Base-by-base conservation (phyloP, 1,140 invertebrate species). In the Carcinoscorpius rotundicauda region DNA sequence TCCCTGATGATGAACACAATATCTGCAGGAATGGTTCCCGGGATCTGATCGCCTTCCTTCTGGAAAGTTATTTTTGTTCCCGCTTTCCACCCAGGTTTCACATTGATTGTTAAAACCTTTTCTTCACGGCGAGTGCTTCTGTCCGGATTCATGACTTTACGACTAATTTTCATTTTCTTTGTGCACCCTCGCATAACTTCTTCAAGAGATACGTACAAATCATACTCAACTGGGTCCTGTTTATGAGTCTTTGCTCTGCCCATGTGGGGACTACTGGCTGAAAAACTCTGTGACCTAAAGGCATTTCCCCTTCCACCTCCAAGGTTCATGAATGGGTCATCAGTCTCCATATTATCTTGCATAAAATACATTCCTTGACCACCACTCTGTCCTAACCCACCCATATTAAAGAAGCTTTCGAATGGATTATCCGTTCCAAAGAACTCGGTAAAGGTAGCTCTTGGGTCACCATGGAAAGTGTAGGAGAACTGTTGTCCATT, bases 161-260 rank as follows among this genome's bases (percentile, higher is more conserved):
- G 83, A 29, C 93, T 97, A 62, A 99, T 99, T 80, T 98, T 99
- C 97, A 99, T 99, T 79, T 98, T 99, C 78, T 99, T 99, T 3
- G 91, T 92, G 76, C 93, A 97, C 50, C 97, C 97, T 69, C 85
- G 85, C 6, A 86, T 82, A 67, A 97, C 90, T 72, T 98, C 93
- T 74, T 99, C 85, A 49, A 99, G 77, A 1, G 87, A 86, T 4
- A 99, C 93, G 74, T 92, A 93, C 29, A 99, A 78, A 75, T 99
- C 97, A 77, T 97, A 91, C 72, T 97, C 92, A 60, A 99, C 91
- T 2, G 97, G 89, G 79, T 99, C 97, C 74, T 87, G 83, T 73
- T 91, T 74, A 70, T 64, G 57, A 4, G 69, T 55, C 55, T 66
- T 67, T 3, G 63, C 0, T 53, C 65, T 53, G 10, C 49, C 55